Base-by-base conservation (phyloP, 2,113 vertebrate genomes). In the Mastomys coucha region DNA sequence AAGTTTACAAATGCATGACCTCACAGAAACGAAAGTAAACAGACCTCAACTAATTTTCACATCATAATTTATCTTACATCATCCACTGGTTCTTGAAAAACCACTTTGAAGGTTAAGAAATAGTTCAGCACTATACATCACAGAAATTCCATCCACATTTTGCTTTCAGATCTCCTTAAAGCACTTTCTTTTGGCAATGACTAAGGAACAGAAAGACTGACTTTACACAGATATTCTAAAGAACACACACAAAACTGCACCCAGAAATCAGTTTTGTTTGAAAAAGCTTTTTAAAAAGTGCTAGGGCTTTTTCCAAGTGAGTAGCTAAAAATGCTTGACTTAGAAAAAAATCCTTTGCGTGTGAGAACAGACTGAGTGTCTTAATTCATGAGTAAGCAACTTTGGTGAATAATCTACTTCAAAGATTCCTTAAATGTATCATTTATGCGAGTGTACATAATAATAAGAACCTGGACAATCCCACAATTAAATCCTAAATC, bases 241-340 rank as follows among this genome's bases (percentile, higher is more conserved):
- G 96, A 92, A 95, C 91, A 92, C 58, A 91, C 60, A 86, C 91
- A 86, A 93, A 84, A 93, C 89, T 36, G 51, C 89, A 67, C 76
- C 96, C 91, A 97, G 98, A 97, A 89, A 91, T 96, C 96, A 96
- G 89, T 96, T 95, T 84, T 97, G 94, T 93, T 98, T 97, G n/a
- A 96, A 96, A 97, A 98, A 88, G 13, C 53, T 94, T 93, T 58
- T 89, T 93, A 51, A 19, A 85, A 97, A 98, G 95, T 91, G 92
- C 90, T 45, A 97, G 92, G 94, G 81, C 97, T 97, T 98, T 98
- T 98, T 97, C 96, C 96, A 98, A 96, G 72, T 88, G 96, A 97
- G 73, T 91, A 97, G 65, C 42, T 97, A 92, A 95, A 97, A 95
- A 51, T 93, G 14, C 89, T 96, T 97, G 80, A 80, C 70, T 96